Percentiles rank a stretch among this genome's conserved stretches.
Evolutionary conservation across 2,888 invertebrate genomes (phyloP).

Genomic region (Nipponacmea schrenckii): DNA sequence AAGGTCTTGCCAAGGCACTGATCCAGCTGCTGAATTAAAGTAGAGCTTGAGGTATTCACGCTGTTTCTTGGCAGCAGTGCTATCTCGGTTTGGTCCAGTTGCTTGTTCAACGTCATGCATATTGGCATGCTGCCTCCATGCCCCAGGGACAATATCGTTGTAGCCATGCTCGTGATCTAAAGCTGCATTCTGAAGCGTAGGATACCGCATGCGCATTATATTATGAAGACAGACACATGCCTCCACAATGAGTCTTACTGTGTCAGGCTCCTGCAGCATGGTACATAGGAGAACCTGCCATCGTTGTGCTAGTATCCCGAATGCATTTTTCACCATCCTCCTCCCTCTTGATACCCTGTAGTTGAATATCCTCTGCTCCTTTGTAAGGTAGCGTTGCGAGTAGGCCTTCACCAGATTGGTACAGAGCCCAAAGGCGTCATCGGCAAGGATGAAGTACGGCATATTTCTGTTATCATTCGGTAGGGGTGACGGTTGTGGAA

Average conservation of each 20-base stretch:
- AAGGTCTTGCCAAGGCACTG: constrained; percentile 37
- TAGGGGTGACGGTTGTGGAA: constrained; percentile 31
- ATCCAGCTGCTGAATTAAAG: constrained; percentile 31
- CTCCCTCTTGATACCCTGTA: constrained; percentile 40
- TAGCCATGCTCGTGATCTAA: constrained; percentile 36
- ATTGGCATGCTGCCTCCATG: constrained; percentile 30
- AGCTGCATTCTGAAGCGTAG: constrained; percentile 26
- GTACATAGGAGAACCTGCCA: constrained; percentile 14
- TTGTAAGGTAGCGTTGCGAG: constrained; percentile 26
- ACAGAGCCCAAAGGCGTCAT: constrained; percentile 41
- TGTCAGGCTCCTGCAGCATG: constrained; percentile 26
- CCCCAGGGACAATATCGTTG: constrained; percentile 32
- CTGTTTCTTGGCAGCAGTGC: constrained; percentile 26
- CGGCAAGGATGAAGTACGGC: constrained; percentile 40
- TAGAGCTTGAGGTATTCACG: constrained; percentile 33
- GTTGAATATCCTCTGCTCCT: constrained; percentile 39
- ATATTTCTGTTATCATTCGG: constrained; percentile 32
- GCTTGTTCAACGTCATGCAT: constrained; percentile 26
- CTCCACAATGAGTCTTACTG: constrained; percentile 21
- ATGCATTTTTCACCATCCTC: constrained; percentile 29
- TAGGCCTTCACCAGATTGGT: constrained; percentile 41
- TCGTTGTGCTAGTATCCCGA: constrained; percentile 26
- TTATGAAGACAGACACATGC: constrained; percentile 34
- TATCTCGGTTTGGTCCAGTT: constrained; percentile 29
- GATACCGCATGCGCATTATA: constrained; percentile 32